These are phyloP conservation scores for Geotrypetes seraphini DNA, from an alignment of 2,797 vertebrate species.

Conservation along the genomic window DNA sequence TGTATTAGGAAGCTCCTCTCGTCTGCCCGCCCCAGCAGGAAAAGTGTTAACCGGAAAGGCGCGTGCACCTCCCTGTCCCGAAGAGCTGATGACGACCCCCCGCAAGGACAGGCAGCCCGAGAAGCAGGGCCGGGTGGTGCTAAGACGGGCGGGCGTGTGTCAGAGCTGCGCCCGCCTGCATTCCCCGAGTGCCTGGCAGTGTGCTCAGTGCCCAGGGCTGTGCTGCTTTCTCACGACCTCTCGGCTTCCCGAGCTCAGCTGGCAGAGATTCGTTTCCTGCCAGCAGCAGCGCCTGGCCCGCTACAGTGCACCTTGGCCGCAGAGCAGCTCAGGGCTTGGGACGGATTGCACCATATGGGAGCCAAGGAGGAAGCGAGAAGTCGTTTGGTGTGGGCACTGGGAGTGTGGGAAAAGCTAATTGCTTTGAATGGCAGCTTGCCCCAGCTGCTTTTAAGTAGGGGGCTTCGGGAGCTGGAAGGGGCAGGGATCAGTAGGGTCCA, in stretches of 20 bases:
- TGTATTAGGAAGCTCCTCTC: too few species aligned
- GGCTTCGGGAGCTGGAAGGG: accelerated
- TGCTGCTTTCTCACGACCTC: conserved; percentile 96
- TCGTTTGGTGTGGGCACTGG: conserved; percentile 49
- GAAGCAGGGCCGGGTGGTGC: too few species aligned
- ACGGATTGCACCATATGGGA: conserved; percentile 81
- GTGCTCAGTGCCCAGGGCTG: conserved; percentile 80
- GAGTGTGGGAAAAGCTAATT: conserved; percentile 94
- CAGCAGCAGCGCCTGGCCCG: conserved; percentile 41
- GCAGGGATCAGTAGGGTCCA: accelerated
- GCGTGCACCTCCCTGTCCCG: too few species aligned
- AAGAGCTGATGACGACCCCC: too few species aligned
- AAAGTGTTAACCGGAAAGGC: too few species aligned
- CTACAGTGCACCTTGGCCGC: conserved; percentile 59
- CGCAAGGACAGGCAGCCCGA: conserved; percentile 57
- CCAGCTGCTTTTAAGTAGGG: conserved; percentile 29
- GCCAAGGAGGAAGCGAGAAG: conserved; percentile 74
- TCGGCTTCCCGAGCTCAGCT: conserved; percentile 94
- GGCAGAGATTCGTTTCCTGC: conserved; percentile 98
- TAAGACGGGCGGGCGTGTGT: conserved; percentile 72
- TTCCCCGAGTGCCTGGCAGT: conserved; percentile 81
- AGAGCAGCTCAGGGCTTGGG: conserved; percentile 73
- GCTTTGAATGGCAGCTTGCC: conserved; percentile 82
- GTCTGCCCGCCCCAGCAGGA: too few species aligned
- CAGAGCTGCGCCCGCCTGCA: conserved; percentile 71